A percentile compares a stretch with the other conserved stretches of the same genome.
These are phyloP conservation scores for Larimichthys crocea DNA, from an alignment of 2,113 vertebrate genomes.

Conservation along the genomic window DNA sequence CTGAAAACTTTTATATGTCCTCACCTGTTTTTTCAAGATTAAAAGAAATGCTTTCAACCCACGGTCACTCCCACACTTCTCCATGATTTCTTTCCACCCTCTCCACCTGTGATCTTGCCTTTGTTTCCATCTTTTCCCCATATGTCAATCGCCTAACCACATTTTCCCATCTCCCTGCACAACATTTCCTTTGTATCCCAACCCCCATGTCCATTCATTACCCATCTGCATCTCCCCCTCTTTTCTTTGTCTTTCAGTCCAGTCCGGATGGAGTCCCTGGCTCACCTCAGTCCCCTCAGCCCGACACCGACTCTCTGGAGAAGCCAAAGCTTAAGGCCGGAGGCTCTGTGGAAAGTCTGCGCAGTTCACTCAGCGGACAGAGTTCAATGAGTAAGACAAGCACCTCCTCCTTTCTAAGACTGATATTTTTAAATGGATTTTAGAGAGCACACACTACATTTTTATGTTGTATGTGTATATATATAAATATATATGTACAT, in stretches of 20 bases:
- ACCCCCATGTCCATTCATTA: slow-evolving; percentile 6
- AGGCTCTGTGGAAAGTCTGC: slow-evolving; percentile 96
- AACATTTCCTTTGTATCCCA: slow-evolving; percentile 14
- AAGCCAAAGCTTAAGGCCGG: slow-evolving; percentile 97
- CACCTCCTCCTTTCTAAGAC: background rate
- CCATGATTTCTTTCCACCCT: background rate
- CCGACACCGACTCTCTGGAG: slow-evolving; percentile 89
- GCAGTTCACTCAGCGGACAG: slow-evolving; percentile 96
- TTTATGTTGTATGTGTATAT: background rate
- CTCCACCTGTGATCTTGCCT: background rate
- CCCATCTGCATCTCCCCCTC: slow-evolving; percentile 23
- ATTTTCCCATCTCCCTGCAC: background rate
- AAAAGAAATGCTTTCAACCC: background rate
- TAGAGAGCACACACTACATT: too few species aligned
- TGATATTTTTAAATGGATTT: background rate
- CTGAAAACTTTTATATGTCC: background rate
- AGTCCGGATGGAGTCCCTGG: slow-evolving; percentile 88
- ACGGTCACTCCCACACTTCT: background rate
- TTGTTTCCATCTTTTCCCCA: background rate
- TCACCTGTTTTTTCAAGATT: background rate
- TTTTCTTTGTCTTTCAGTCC: slow-evolving; percentile 80
- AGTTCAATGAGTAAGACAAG: slow-evolving; percentile 94
- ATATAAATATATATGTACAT: background rate
- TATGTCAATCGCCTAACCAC: background rate
- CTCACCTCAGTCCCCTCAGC: slow-evolving; percentile 87